Percentiles rank a stretch among this genome's conserved stretches.
Evolutionary conservation across 2,113 vertebrate species (phyloP).

Genomic region (Crotalus viridis): DNA sequence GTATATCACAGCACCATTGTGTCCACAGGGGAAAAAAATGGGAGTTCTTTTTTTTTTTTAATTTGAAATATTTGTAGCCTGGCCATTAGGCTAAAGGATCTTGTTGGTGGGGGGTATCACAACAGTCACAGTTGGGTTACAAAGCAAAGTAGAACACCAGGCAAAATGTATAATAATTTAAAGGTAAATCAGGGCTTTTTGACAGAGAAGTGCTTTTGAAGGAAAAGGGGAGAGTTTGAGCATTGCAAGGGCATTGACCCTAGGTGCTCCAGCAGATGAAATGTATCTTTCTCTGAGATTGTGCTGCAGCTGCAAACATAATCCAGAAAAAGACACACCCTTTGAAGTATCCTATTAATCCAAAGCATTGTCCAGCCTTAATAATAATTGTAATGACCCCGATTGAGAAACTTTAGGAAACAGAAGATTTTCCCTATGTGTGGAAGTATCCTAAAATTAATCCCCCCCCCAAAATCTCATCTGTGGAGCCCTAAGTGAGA

Average conservation of each 20-base stretch:
- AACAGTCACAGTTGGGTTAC: not conserved
- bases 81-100: not conserved
- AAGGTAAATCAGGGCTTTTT: not conserved
- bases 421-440: not conserved
- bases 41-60: not conserved
- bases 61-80: not conserved
- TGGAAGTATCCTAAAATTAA: not conserved
- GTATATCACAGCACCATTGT: not conserved
- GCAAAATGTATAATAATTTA: not conserved
- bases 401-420: not conserved
- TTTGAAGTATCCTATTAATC: not conserved
- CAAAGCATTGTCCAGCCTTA: not conserved
- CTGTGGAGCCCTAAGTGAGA: not conserved
- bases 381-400: not conserved
- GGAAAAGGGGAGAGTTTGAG: not conserved
- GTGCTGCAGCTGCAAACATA: not conserved
- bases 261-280: not conserved
- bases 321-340: not conserved
- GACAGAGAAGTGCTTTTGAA: not conserved
- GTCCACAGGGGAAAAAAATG: not conserved
- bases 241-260: not conserved
- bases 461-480: not conserved
- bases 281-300: not conserved
- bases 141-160: not conserved
- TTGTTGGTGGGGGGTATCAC: not conserved